Conservation (phyloP, 1,140 invertebrate species). For the Sesamia nonagrioides region DNA sequence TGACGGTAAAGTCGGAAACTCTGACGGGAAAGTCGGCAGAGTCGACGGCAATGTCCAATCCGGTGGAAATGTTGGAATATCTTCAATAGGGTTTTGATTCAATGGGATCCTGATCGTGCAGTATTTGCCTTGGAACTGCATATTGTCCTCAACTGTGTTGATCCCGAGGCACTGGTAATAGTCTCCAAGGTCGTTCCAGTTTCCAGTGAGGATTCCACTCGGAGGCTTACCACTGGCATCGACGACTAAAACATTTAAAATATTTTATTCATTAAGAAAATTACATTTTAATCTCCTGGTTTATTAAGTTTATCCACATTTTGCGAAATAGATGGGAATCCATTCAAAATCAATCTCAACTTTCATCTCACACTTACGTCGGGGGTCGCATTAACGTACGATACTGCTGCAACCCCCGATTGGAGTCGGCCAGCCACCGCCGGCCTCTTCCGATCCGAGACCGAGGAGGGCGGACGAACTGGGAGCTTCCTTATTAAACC, state of each 20-base stretch:
- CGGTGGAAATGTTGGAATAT: constrained; percentile 39
- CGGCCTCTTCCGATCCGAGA: no score
- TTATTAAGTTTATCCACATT: no score
- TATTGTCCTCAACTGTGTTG: constrained; percentile 34
- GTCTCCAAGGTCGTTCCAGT: constrained; percentile 64
- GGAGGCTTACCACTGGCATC: constrained; percentile 63
- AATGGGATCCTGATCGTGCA: constrained; percentile 57
- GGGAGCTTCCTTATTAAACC: no score
- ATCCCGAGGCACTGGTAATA: constrained; percentile 66
- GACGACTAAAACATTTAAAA: constrained; percentile 60
- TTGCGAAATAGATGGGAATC: no score
- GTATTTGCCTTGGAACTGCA: constrained; percentile 63
- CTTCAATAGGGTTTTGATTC: constrained; percentile 39
- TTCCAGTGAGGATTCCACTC: constrained; percentile 54
- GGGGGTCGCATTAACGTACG: no score
- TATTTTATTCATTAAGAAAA: constrained; percentile 6
- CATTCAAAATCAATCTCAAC: no score
- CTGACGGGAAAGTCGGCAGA: neutral
- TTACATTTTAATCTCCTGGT: no score
- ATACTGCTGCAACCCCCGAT: no score
- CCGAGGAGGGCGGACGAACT: no score
- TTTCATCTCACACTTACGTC: no score
- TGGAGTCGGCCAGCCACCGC: no score
- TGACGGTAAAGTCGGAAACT: neutral
- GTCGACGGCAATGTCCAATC: neutral